Conservation (phyloP, 2,113 vertebrate species). For the Melanocharis versteri region DNA sequence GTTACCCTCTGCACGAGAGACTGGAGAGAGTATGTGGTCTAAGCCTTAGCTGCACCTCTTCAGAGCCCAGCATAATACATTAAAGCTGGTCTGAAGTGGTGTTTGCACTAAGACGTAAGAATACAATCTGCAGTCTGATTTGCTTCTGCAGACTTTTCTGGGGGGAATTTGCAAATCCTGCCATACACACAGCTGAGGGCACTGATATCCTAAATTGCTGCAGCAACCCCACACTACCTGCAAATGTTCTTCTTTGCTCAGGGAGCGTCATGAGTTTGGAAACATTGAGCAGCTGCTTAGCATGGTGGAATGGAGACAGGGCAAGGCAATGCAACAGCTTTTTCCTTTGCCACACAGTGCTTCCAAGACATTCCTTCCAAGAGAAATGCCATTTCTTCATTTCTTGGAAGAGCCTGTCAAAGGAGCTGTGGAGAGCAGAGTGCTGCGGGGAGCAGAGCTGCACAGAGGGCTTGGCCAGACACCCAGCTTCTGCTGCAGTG, state of each 20-base stretch:
- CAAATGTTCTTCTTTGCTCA: not conserved
- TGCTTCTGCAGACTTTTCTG: not conserved
- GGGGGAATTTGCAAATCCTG: not conserved
- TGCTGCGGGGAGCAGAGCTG: not conserved
- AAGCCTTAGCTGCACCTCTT: not conserved
- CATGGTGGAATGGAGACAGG: not conserved
- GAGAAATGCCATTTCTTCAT: not conserved
- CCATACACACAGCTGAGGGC: too few relatives aligned
- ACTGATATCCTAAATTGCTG: not conserved
- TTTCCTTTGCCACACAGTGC: not conserved
- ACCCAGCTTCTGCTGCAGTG: too few relatives aligned
- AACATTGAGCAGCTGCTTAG: not conserved
- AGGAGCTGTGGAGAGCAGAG: not conserved
- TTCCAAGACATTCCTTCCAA: not conserved
- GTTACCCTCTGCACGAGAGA: not conserved
- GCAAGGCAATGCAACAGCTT: not conserved
- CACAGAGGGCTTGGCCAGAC: not conserved
- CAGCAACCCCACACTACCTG: fast-evolving
- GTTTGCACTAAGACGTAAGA: not conserved
- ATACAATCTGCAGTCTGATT: too few relatives aligned
- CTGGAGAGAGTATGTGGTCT: not conserved
- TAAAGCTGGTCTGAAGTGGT: not conserved
- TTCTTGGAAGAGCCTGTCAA: not conserved
- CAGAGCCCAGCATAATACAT: not conserved
- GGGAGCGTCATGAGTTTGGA: not conserved